Base-by-base conservation (phyloP, 2,113 vertebrate species). In the Amia ocellicauda region DNA sequence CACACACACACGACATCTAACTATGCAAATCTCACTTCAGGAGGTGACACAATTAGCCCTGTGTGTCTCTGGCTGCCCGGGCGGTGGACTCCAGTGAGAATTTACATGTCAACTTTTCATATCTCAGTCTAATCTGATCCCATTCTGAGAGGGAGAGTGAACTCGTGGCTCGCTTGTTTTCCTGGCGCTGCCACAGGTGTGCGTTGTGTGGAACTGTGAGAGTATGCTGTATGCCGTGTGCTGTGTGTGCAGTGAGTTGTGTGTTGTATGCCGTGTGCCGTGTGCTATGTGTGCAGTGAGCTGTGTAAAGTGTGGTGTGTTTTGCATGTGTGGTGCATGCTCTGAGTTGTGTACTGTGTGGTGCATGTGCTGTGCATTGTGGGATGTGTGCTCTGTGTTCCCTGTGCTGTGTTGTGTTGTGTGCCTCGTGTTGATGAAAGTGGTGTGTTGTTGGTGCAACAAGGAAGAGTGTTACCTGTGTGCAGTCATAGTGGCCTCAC, bases 1-100 rank as follows among this genome's bases (percentile, higher is more conserved):
- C 61, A 75, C 76, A 71, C 51, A 64, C 64, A 64, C 24, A 56
- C 68, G 47, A 64, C 69, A 58, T 70, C 59, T 47, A 67, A 58
- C 29, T 63, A 78, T 78, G 76, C 76, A 78, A 78, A 73, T 78
- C 58, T 43, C 22, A 62, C 61, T 68, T 50, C 57, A 68, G 71
- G 53, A 70, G 57, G 74, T 69, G 59, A 69, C 60, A 70, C 73
- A 75, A 68, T 82, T 70, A 68, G 61, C 70, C 64, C 77, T 62
- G 69, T 71, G 66, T 74, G 47, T 72, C 65, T 58, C 54, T 62
- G 49, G 52, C 52, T 28, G 63, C 54, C 17, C 20, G 7, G 9
- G 16, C 7, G 9, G 47, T 13, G 17, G 47, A 50, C 5, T 17
- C 47, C 40, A 40, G 24, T 50, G 45, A 20, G 27, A 54, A 73